Evolutionary conservation across 2,113 vertebrate species (phyloP).

Genomic region (Phrynosoma blainvillii): DNA sequence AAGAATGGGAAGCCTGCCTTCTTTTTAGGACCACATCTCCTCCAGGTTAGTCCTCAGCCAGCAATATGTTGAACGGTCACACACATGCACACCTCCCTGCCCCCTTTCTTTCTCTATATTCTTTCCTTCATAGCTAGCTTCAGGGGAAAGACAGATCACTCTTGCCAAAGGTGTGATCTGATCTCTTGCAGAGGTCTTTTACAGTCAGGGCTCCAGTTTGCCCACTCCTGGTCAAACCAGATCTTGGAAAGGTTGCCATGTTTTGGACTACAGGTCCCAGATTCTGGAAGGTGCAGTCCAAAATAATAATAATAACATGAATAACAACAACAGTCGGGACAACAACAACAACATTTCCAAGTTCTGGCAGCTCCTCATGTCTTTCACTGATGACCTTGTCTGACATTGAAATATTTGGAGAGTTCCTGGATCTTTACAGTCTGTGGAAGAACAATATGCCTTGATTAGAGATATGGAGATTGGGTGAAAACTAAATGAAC

Average conservation of each 20-base stretch:
- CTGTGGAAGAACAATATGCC: not conserved
- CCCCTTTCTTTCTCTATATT: not conserved
- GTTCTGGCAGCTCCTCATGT: constrained; percentile 37
- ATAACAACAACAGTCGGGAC: too few relatives aligned
- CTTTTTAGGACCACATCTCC: not conserved
- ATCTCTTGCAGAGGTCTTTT: not conserved
- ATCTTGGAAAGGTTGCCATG: not conserved
- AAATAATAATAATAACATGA: too few relatives aligned
- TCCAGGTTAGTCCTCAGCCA: not conserved
- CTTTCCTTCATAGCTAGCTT: not conserved
- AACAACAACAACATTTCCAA: not conserved
- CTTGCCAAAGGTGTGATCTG: too few relatives aligned
- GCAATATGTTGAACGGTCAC: not conserved
- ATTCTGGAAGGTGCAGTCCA: not conserved
- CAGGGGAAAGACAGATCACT: too few relatives aligned
- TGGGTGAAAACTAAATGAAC: not conserved
- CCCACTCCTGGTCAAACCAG: not conserved
- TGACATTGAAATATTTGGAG: constrained; percentile 17
- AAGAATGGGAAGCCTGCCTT: not conserved
- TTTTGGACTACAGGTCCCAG: not conserved
- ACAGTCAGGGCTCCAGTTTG: not conserved
- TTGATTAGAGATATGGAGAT: not conserved
- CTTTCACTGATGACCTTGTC: constrained; percentile 47
- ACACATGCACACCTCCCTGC: not conserved
- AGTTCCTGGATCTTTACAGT: not conserved